These are phyloP conservation scores for Lepilemur septentrionalis DNA, from an alignment of 2,797 vertebrate species.

Conservation along the genomic window DNA sequence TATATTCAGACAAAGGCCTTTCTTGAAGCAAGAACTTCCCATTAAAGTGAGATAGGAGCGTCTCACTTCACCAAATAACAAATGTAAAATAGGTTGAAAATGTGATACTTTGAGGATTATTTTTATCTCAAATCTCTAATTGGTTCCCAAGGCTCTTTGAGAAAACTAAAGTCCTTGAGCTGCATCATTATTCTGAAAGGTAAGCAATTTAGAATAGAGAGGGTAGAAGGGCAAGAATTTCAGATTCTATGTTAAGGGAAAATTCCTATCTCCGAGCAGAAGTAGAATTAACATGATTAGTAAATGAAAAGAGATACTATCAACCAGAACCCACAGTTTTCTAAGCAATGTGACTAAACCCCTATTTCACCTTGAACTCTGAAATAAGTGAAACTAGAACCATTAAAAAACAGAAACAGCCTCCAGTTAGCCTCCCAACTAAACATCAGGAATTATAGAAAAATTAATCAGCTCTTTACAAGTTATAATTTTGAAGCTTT, in stretches of 20 bases:
- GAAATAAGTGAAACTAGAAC: neutral
- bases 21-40: neutral
- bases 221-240: neutral
- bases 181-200: neutral
- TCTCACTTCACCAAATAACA: neutral
- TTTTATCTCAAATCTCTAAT: conserved; percentile 33
- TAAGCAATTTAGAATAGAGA: neutral
- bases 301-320: neutral
- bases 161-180: neutral
- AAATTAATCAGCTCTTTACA: neutral
- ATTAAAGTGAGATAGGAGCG: neutral
- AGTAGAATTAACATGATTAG: neutral
- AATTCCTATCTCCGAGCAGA: neutral
- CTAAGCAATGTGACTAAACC: neutral
- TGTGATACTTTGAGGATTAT: neutral
- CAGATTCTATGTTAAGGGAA: neutral
- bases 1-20: neutral
- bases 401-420: neutral
- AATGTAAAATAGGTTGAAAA: neutral
- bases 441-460: neutral
- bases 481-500: neutral
- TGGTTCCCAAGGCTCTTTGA: neutral
- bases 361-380: neutral
- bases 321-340: neutral
- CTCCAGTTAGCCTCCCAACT: neutral